Evolutionary conservation across 2,113 vertebrate genomes (phyloP).

Genomic region (Albula goreensis): DNA sequence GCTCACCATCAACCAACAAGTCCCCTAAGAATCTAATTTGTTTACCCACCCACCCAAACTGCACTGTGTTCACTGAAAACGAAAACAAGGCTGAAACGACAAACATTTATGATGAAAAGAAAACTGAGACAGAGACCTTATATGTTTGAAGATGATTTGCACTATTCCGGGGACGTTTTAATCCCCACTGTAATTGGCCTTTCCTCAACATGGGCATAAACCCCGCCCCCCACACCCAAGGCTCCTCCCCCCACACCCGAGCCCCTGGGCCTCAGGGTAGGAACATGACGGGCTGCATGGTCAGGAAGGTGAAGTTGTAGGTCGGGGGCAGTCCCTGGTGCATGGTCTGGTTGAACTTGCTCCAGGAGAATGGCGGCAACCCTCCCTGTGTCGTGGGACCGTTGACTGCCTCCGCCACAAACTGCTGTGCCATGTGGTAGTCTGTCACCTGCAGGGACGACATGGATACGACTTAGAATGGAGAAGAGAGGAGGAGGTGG

Average conservation of each 20-base stretch:
- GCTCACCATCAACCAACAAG: too few species aligned
- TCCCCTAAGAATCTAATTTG: too few species aligned
- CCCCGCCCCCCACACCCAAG: not conserved
- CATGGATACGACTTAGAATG: too few species aligned
- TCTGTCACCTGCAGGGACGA: conserved; percentile 75
- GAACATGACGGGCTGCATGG: conserved; percentile 71
- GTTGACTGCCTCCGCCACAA: conserved; percentile 76
- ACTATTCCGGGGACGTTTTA: too few species aligned
- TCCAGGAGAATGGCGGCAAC: conserved; percentile 80
- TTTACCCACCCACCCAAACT: too few species aligned
- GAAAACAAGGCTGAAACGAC: too few species aligned
- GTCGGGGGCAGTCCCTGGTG: conserved; percentile 78
- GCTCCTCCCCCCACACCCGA: not conserved
- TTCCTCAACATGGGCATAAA: too few species aligned
- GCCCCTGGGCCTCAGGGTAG: conserved; percentile 42
- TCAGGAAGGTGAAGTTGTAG: conserved; percentile 78
- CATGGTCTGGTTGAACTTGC: conserved; percentile 74
- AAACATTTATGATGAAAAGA: too few species aligned
- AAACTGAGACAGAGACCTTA: too few species aligned
- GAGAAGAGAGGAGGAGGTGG: not conserved
- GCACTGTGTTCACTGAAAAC: too few species aligned
- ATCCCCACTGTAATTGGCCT: too few species aligned
- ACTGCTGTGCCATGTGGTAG: conserved; percentile 72
- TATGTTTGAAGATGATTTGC: too few species aligned
- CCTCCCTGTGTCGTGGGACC: conserved; percentile 79